Evolutionary conservation across 2,113 vertebrate genomes (phyloP).

Genomic region (Vulpes vulpes): DNA sequence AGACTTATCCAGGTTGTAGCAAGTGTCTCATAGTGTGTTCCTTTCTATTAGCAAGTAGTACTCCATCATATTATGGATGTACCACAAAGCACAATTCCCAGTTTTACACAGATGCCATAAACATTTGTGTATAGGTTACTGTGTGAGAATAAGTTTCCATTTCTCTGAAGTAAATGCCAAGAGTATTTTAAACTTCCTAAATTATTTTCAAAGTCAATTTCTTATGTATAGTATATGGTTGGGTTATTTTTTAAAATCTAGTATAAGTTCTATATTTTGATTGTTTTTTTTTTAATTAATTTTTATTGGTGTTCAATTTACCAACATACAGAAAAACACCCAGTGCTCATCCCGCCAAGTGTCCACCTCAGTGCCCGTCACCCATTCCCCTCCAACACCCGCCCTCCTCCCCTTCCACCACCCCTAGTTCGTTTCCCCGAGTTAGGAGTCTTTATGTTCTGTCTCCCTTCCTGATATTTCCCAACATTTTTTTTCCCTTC

Average conservation of each 20-base stretch:
- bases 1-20: neutral
- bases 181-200: neutral
- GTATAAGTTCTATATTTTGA: neutral
- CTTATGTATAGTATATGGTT: neutral
- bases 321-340: too few relatives aligned
- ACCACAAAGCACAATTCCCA: neutral
- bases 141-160: neutral
- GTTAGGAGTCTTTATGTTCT: too few relatives aligned
- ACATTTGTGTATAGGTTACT: neutral
- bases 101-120: neutral
- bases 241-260: neutral
- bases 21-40: neutral
- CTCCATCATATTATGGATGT: neutral
- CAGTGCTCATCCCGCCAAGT: too few relatives aligned
- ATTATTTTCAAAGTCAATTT: neutral
- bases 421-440: too few relatives aligned
- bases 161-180: slow-evolving; percentile 11
- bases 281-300: neutral
- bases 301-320: too few relatives aligned
- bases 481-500: too few relatives aligned
- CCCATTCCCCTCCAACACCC: too few relatives aligned
- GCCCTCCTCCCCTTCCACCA: too few relatives aligned
- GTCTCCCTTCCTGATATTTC: too few relatives aligned
- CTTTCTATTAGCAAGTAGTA: neutral
- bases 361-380: too few relatives aligned